Evolutionary conservation across 2,888 invertebrate genomes (phyloP), one percentile per base, ranked within the genome.

Genomic region (Euzophera pinguis): DNA sequence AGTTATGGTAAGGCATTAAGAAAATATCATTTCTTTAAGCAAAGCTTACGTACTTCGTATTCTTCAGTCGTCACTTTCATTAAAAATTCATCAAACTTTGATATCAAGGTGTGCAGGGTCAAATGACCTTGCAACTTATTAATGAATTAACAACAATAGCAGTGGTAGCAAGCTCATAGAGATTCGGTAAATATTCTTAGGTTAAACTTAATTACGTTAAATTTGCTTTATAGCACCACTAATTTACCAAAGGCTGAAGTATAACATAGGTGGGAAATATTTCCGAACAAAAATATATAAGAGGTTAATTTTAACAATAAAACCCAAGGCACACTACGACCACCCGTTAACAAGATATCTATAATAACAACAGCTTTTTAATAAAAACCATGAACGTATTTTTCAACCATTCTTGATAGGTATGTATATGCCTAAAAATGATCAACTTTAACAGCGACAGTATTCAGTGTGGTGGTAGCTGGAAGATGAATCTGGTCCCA

Each of bases 371-470:
- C 22, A 22, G 22, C 22, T 22, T n/a, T n/a, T n/a, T n/a, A n/a
- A n/a, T n/a, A n/a, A n/a, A n/a, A n/a, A n/a, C n/a, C n/a, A n/a
- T n/a, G n/a, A n/a, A n/a, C n/a, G n/a, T n/a, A n/a, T n/a, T n/a
- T n/a, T n/a, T n/a, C n/a, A n/a, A n/a, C n/a, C n/a, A n/a, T n/a
- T n/a, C n/a, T n/a, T n/a, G n/a, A n/a, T n/a, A n/a, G n/a, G n/a
- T n/a, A n/a, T n/a, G 29, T 6, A 29, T 29, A 4, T 6, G 29
- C 7, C 45, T 73, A 97, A 86, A 97, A 97, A 84, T 97, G 97
- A 84, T 97, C 97, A 59, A 97, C 96, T 87, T 96, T 94, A 54
- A 97, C 97, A 51, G 97, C 96, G 37, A 97, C 96, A 58, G 95
- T 96, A 79, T 96, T 96, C 47, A 96, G 93, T 17, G 96, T 95